Conservation (phyloP, 2,113 vertebrate species). For the Tichodroma muraria region DNA sequence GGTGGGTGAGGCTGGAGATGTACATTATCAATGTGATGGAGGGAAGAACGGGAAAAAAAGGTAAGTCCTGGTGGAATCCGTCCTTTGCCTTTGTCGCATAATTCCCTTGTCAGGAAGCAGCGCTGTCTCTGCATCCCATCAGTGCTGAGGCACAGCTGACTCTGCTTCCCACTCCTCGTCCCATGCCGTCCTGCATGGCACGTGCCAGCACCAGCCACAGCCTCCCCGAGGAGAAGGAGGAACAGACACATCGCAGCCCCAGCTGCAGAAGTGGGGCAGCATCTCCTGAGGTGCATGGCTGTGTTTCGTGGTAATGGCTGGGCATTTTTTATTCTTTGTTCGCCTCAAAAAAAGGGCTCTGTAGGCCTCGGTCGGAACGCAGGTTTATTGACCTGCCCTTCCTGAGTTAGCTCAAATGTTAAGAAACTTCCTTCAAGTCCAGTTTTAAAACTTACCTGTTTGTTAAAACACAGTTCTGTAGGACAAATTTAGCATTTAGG, state of each 20-base stretch:
- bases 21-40: fast-evolving
- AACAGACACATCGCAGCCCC: fast-evolving
- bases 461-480: neutral
- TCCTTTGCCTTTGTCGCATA: neutral
- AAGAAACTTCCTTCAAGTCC: constrained; percentile 1
- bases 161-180: neutral
- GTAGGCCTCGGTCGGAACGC: neutral
- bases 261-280: neutral
- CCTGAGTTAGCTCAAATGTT: constrained; percentile 11
- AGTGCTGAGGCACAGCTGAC: neutral
- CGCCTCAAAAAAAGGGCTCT: neutral
- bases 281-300: fast-evolving
- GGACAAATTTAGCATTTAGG: constrained; percentile 40
- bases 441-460: constrained; percentile 30
- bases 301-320: neutral
- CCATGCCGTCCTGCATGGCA: fast-evolving
- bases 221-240: neutral
- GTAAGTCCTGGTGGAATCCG: neutral
- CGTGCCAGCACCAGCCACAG: fast-evolving
- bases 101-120: neutral
- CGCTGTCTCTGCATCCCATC: neutral
- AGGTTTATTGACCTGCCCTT: constrained; percentile 48
- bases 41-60: neutral
- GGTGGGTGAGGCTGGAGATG: neutral
- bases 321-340: neutral